Conservation (phyloP, 1,140 invertebrate genomes). For the Augochlora pura region DNA sequence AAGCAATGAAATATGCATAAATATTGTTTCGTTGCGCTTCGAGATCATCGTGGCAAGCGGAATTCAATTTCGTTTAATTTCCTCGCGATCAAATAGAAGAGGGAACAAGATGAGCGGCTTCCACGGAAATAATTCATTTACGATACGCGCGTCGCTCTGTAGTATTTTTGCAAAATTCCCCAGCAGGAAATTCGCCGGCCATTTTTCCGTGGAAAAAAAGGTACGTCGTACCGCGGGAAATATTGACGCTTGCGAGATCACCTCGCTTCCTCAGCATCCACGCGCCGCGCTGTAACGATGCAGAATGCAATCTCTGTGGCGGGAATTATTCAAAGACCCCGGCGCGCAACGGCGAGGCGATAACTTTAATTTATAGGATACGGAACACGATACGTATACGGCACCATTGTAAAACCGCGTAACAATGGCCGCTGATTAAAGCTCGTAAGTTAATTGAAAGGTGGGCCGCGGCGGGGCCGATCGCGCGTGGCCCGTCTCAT, state of each 20-base stretch:
- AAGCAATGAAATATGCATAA: no score
- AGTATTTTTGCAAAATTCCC: no score
- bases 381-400: neutral
- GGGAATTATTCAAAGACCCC: neutral
- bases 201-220: neutral
- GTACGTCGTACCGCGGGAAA: neutral
- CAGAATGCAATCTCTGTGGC: neutral
- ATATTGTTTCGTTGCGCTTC: no score
- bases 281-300: neutral
- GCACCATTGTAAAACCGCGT: neutral
- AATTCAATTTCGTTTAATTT: no score
- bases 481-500: no score
- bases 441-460: neutral
- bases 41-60: no score
- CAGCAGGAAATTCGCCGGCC: no score
- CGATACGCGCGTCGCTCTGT: no score
- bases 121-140: no score
- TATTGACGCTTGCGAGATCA: neutral
- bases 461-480: no score
- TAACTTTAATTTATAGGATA: constrained; percentile 1
- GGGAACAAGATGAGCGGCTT: no score
- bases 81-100: no score
- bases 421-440: neutral
- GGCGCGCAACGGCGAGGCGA: neutral
- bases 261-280: neutral